Conservation (phyloP, 1,140 invertebrate genomes). For the Thalassaphorura encarpata region DNA sequence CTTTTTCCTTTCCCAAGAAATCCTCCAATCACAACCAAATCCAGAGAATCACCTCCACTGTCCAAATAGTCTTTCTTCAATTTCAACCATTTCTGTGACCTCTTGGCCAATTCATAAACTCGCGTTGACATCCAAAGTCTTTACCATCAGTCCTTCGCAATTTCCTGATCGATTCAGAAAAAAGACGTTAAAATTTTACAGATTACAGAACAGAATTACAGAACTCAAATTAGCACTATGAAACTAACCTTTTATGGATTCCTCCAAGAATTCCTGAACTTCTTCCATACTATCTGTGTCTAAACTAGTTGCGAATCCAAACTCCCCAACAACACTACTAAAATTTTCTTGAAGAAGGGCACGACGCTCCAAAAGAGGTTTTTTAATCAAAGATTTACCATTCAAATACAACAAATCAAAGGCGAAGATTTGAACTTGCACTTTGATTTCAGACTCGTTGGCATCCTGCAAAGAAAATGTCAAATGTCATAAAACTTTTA, state of each 20-base stretch:
- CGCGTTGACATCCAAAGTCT: conserved; percentile 83
- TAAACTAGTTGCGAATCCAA: conserved; percentile 74
- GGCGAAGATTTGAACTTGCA: conserved; percentile 94
- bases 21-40: conserved; percentile 92
- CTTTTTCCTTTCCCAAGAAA: conserved; percentile 90
- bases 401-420: conserved; percentile 97
- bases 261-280: conserved; percentile 87
- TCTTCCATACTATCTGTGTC: conserved; percentile 84
- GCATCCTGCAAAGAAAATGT: conserved; percentile 57
- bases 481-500: conserved; percentile 1
- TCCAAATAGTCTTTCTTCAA: conserved; percentile 97
- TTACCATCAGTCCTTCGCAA: conserved; percentile 99
- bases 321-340: conserved; percentile 65
- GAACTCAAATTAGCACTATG: not conserved
- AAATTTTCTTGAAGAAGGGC: conserved; percentile 65
- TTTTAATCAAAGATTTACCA: conserved; percentile 69
- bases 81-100: conserved; percentile 96
- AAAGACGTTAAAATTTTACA: conserved; percentile 9
- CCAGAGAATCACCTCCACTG: conserved; percentile 84
- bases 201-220: not conserved
- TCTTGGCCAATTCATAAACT: conserved; percentile 96
- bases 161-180: conserved; percentile 51
- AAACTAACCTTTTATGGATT: conserved; percentile 71
- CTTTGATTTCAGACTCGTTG: conserved; percentile 77
- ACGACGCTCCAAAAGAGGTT: conserved; percentile 66